Evolutionary conservation across 2,888 invertebrate species (phyloP).

Genomic region (Pyralis farinalis): DNA sequence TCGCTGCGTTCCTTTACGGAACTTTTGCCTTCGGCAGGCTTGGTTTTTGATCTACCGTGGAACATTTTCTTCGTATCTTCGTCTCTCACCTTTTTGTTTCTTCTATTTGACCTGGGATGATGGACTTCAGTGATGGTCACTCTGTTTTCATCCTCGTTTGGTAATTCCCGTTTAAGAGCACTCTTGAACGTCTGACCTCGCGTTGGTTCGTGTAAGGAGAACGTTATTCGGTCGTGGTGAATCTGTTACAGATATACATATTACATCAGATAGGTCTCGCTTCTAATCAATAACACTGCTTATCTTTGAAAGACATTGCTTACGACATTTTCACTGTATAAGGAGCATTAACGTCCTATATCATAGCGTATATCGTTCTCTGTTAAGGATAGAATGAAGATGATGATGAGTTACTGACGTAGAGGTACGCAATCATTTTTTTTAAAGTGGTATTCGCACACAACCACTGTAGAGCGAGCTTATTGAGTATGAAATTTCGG

Average conservation of each 20-base stretch:
- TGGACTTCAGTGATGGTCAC: conserved; percentile 10
- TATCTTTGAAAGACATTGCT: no score
- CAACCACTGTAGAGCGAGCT: no score
- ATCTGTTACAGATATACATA: conserved; percentile 35
- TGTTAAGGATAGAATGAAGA: no score
- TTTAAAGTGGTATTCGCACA: no score
- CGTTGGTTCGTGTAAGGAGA: conserved; percentile 65
- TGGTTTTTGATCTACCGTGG: conserved; percentile 34
- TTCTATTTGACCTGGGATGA: conserved; percentile 1
- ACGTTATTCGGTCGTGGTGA: conserved; percentile 70
- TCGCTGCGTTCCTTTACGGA: conserved; percentile 46
- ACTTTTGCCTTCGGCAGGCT: conserved; percentile 53
- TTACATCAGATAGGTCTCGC: no score
- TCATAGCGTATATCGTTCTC: no score
- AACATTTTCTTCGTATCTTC: conserved; percentile 44
- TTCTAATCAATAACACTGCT: no score
- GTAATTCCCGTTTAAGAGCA: conserved; percentile 55
- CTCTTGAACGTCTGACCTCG: conserved; percentile 72
- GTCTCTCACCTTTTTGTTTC: conserved; percentile 36
- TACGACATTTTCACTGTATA: no score
- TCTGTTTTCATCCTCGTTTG: conserved; percentile 36
- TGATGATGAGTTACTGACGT: no score
- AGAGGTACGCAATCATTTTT: no score
- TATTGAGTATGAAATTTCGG: no score
- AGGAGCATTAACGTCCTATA: no score